Percentiles rank a stretch among this genome's conserved stretches.
Conservation (phyloP, 2,888 invertebrate genomes). For the Embidobia sp. region DNA sequence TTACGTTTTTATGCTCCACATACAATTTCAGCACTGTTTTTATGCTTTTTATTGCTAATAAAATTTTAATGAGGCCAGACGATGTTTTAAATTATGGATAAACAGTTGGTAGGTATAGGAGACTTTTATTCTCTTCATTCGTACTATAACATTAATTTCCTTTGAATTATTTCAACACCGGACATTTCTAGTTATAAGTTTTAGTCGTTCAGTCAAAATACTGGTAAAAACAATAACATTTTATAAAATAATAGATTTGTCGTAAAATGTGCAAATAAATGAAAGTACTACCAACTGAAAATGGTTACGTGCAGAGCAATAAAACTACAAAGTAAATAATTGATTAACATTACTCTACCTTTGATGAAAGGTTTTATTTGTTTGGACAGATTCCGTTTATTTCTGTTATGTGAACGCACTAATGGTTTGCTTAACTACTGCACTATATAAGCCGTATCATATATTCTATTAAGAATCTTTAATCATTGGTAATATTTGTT, state of each 20-base stretch:
- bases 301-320: slow-evolving; percentile 1
- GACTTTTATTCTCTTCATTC: slow-evolving; percentile 20
- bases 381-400: background rate
- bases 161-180: slow-evolving; percentile 7
- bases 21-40: slow-evolving; percentile 47
- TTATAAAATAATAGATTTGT: slow-evolving; percentile 13
- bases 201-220: background rate
- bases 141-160: slow-evolving; percentile 15
- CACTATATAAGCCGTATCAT: no score
- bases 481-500: no score
- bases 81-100: slow-evolving; percentile 45
- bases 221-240: background rate
- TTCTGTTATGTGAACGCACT: slow-evolving; percentile 14
- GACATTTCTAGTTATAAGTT: slow-evolving; percentile 7
- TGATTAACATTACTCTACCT: slow-evolving; percentile 5
- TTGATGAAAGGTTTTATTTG: slow-evolving; percentile 4
- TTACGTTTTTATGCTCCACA: slow-evolving; percentile 52
- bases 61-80: slow-evolving; percentile 50
- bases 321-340: slow-evolving; percentile 7
- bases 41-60: slow-evolving; percentile 46
- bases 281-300: slow-evolving; percentile 2
- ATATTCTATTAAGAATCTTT: no score
- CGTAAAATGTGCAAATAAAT: slow-evolving; percentile 17
- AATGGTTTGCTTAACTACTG: slow-evolving; percentile 15
- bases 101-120: slow-evolving; percentile 24